These are phyloP conservation scores for Cairina moschata DNA, from an alignment of 2,113 vertebrate genomes.

Conservation along the genomic window DNA sequence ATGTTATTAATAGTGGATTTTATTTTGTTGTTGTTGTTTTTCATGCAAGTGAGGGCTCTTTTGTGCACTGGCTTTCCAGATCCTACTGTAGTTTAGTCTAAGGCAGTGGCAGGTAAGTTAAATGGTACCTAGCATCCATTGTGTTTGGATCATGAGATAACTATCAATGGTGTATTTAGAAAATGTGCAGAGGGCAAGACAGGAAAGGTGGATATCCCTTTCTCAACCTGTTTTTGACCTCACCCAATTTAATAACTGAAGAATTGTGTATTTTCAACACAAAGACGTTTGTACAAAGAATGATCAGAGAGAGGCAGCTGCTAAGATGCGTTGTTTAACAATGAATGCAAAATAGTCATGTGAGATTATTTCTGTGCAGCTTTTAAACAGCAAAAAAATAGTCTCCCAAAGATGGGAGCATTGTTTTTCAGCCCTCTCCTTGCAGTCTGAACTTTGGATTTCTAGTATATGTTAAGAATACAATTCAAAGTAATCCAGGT, in stretches of 20 bases:
- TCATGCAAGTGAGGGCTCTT: not conserved
- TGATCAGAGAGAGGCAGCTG: constrained; percentile 4
- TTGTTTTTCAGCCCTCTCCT: not conserved
- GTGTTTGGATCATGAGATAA: not conserved
- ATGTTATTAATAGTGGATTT: not conserved
- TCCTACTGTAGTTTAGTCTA: not conserved
- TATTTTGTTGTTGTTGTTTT: not conserved
- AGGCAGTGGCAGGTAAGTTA: not conserved
- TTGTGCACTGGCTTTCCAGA: not conserved
- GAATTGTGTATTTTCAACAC: constrained; percentile 11
- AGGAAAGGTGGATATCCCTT: constrained; percentile 58
- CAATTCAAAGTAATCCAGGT: not conserved
- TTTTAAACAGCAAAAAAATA: not conserved
- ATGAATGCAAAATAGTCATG: not conserved
- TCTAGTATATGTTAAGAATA: not conserved
- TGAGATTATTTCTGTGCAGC: not conserved
- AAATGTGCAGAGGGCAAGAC: constrained; percentile 7
- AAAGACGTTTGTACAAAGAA: constrained; percentile 15
- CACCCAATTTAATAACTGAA: not conserved
- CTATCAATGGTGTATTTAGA: constrained; percentile 11
- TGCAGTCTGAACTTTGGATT: not conserved
- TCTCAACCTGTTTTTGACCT: constrained; percentile 39
- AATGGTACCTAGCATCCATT: not conserved
- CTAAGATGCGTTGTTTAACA: not conserved
- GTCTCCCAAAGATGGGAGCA: not conserved